These are phyloP conservation scores for Galerucella calmariensis DNA, from an alignment of 2,888 invertebrate genomes.

Conservation along the genomic window DNA sequence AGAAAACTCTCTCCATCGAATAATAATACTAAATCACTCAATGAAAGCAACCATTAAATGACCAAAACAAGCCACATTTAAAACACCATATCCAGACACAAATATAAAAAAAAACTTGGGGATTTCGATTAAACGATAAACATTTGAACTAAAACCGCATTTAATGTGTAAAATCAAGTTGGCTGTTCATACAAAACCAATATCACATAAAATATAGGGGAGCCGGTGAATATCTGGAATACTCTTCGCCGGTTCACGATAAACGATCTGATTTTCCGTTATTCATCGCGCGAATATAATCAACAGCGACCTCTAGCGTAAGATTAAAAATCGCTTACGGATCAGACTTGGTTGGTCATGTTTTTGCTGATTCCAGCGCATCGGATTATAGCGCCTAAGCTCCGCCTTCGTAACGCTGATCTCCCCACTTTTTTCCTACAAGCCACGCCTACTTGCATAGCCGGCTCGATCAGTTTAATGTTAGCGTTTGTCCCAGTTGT, in stretches of 20 bases:
- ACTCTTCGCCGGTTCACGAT: background rate
- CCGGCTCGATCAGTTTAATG: constrained; percentile 43
- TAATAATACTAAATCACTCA: constrained; percentile 40
- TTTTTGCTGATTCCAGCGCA: constrained; percentile 26
- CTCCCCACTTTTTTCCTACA: constrained; percentile 44
- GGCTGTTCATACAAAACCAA: constrained; percentile 54
- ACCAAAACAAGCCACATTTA: constrained; percentile 43
- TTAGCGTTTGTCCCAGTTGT: constrained; percentile 32
- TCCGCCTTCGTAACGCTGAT: constrained; percentile 50
- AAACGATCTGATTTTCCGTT: constrained; percentile 9
- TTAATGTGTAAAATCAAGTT: constrained; percentile 61
- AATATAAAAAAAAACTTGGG: constrained; percentile 42
- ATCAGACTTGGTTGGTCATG: constrained; percentile 26
- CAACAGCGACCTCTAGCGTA: background rate
- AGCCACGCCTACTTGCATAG: constrained; percentile 50
- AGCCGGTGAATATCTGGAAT: constrained; percentile 40
- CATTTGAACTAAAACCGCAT: constrained; percentile 51
- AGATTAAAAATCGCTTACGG: constrained; percentile 9
- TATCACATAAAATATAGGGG: constrained; percentile 57
- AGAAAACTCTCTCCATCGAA: constrained; percentile 19
- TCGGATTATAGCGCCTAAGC: constrained; percentile 52
- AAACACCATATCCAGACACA: constrained; percentile 46
- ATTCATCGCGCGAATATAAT: background rate
- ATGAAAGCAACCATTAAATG: constrained; percentile 40
- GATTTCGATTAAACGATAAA: constrained; percentile 58